These are phyloP conservation scores for Seira ritae DNA, from an alignment of 2,888 invertebrate species.

Conservation along the genomic window DNA sequence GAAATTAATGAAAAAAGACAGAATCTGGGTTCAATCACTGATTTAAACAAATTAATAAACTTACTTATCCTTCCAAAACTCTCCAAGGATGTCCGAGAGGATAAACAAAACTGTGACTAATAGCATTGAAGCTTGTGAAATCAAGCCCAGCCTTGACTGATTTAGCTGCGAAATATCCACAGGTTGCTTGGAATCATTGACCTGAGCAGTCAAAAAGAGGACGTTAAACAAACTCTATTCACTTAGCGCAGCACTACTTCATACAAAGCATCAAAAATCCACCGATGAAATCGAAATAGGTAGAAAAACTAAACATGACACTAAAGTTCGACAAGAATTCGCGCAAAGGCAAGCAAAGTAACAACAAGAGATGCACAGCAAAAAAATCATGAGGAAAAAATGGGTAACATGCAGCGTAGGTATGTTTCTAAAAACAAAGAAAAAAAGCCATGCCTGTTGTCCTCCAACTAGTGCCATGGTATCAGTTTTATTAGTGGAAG, in stretches of 20 bases:
- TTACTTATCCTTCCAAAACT: conserved; percentile 95
- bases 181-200: conserved; percentile 71
- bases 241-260: not conserved
- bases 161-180: conserved; percentile 90
- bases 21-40: not conserved
- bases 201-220: conserved; percentile 51
- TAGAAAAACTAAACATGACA: too few relatives aligned
- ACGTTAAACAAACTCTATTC: not conserved
- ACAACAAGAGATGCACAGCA: too few relatives aligned
- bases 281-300: not conserved
- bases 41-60: conserved; percentile 74
- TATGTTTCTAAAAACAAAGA: not conserved
- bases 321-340: too few relatives aligned
- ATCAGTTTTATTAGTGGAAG: conserved; percentile 72
- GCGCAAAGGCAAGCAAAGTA: too few relatives aligned
- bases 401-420: too few relatives aligned
- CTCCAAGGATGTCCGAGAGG: conserved; percentile 92
- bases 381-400: too few relatives aligned
- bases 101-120: conserved; percentile 92
- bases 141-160: conserved; percentile 90
- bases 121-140: conserved; percentile 93
- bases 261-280: not conserved
- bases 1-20: not conserved
- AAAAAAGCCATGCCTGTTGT: conserved; percentile 71
- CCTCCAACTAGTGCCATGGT: conserved; percentile 73